Evolutionary conservation across 2,113 vertebrate genomes (phyloP).

Genomic region (human (Homo sapiens)): DNA sequence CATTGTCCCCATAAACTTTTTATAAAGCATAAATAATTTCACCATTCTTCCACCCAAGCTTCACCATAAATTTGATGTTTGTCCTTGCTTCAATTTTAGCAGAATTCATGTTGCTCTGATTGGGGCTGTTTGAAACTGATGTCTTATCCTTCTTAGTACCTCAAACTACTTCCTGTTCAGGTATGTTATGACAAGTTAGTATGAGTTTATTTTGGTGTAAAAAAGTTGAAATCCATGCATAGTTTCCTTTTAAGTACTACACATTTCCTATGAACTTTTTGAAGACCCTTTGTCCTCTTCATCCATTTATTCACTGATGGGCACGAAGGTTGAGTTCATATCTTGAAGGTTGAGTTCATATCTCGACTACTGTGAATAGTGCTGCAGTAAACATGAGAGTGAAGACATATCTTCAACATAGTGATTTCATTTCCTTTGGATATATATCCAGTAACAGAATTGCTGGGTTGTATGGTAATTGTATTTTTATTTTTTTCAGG

Average conservation of each 20-base stretch:
- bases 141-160: background rate
- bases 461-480: background rate
- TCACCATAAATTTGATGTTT: background rate
- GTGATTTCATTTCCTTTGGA: background rate
- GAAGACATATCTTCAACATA: background rate
- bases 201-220: background rate
- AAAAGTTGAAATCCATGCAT: background rate
- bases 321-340: background rate
- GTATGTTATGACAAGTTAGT: background rate
- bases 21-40: background rate
- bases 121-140: background rate
- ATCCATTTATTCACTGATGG: background rate
- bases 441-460: background rate
- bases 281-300: background rate
- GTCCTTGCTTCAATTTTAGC: background rate
- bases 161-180: background rate
- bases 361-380: background rate
- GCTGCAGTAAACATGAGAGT: background rate
- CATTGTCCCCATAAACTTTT: background rate
- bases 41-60: background rate
- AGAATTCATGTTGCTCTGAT: background rate
- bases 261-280: background rate
- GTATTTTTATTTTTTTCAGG: background rate
- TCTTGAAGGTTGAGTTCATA: background rate
- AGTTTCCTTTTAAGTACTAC: background rate